Evolutionary conservation across 2,113 vertebrate genomes (phyloP).

Genomic region (Bubalus kerabau): DNA sequence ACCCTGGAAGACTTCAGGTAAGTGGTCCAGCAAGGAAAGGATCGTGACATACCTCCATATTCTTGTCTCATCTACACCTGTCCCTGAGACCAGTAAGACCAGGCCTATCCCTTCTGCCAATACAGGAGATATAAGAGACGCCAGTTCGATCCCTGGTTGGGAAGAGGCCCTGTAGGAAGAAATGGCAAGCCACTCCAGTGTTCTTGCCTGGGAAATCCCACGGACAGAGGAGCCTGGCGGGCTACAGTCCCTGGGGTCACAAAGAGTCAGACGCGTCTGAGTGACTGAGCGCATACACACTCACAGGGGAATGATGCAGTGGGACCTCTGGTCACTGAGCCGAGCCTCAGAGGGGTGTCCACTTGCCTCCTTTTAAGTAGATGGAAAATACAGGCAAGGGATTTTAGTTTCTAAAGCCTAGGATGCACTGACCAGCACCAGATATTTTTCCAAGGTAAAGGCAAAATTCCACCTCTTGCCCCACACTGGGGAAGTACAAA

Average conservation of each 20-base stretch:
- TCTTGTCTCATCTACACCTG: neutral
- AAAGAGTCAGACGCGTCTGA: neutral
- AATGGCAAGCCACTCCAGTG: neutral
- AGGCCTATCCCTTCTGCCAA: neutral
- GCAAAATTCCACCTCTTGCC: neutral
- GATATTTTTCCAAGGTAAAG: neutral
- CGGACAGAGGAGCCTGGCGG: neutral
- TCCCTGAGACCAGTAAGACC: neutral
- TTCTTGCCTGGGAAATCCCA: neutral
- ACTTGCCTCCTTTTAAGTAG: neutral
- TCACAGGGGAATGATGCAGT: neutral
- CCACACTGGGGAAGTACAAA: neutral
- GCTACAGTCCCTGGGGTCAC: neutral
- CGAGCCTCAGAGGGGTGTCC: neutral
- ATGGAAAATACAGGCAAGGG: neutral
- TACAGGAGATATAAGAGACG: neutral
- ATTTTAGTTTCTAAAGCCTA: neutral
- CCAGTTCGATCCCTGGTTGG: neutral
- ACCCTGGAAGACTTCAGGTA: neutral
- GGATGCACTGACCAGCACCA: neutral
- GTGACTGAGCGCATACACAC: neutral
- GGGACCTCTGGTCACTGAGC: neutral
- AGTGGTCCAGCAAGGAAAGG: neutral
- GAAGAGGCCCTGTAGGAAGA: neutral
- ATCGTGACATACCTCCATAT: neutral